Percentiles rank a stretch among this genome's conserved stretches.
These are phyloP conservation scores for Euura saliciscinereae DNA, from an alignment of 1,140 invertebrate genomes.

Conservation along the genomic window DNA sequence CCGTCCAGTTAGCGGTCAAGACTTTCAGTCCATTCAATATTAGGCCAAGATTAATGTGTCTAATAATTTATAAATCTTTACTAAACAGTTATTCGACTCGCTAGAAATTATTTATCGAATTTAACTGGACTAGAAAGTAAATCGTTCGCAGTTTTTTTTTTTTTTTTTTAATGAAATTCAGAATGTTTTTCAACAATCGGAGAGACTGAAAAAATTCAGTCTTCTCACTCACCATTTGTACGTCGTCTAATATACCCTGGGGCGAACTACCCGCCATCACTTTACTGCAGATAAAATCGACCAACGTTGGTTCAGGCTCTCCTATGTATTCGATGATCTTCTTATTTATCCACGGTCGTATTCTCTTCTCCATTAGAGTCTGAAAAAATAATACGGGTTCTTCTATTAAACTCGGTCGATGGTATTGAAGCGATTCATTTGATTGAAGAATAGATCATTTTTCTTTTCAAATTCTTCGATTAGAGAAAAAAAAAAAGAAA, in stretches of 20 bases:
- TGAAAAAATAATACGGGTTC: slow-evolving; percentile 44
- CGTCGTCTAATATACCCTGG: slow-evolving; percentile 94
- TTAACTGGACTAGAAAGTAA: not conserved
- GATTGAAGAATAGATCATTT: too few relatives aligned
- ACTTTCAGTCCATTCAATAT: too few relatives aligned
- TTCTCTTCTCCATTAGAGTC: slow-evolving; percentile 93
- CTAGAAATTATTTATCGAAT: too few relatives aligned
- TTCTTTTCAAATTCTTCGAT: not conserved
- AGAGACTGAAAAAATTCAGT: not conserved
- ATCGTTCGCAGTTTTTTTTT: not conserved
- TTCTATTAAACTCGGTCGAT: too few relatives aligned
- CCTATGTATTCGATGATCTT: slow-evolving; percentile 99
- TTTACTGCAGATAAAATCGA: slow-evolving; percentile 99
- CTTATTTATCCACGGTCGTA: slow-evolving; percentile 99
- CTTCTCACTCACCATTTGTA: slow-evolving; percentile 86
- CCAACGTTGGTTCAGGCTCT: slow-evolving; percentile 96
- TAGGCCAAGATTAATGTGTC: too few relatives aligned
- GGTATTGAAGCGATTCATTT: too few relatives aligned
- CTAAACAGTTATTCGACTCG: too few relatives aligned
- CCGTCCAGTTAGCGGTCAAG: too few relatives aligned
- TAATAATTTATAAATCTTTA: too few relatives aligned
- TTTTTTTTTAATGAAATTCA: not conserved
- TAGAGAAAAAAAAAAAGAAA: slow-evolving; percentile 55
- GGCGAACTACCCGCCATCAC: slow-evolving; percentile 91
- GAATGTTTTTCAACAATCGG: not conserved